Conservation (phyloP, 2,888 invertebrate species). For the Eupithecia vulgata region DNA sequence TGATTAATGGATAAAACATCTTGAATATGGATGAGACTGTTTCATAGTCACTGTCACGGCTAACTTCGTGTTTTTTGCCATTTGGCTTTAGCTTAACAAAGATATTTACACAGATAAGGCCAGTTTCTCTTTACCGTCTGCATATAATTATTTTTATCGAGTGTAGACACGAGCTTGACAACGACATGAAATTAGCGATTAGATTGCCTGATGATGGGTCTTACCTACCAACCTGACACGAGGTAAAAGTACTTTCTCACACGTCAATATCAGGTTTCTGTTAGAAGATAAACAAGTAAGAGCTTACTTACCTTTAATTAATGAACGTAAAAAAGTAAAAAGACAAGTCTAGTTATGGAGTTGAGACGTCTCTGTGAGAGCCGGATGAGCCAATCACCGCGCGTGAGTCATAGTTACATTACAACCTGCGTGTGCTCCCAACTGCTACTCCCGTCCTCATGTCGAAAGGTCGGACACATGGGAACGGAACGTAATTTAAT, state of each 20-base stretch:
- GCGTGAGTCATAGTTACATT: slow-evolving; percentile 72
- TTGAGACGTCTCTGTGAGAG: slow-evolving; percentile 73
- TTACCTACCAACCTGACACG: slow-evolving; percentile 10
- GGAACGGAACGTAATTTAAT: background rate
- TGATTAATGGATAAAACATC: slow-evolving; percentile 24
- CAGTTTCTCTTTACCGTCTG: slow-evolving; percentile 19
- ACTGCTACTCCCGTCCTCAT: slow-evolving; percentile 51
- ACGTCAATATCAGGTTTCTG: slow-evolving; percentile 30
- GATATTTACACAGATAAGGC: slow-evolving; percentile 7
- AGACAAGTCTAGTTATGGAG: slow-evolving; percentile 62
- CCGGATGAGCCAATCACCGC: slow-evolving; percentile 80
- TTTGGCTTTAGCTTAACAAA: slow-evolving; percentile 1
- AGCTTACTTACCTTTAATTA: slow-evolving; percentile 29
- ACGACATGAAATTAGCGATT: slow-evolving; percentile 15
- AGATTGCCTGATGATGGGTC: slow-evolving; percentile 13
- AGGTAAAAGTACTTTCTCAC: slow-evolving; percentile 36
- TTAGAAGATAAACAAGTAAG: slow-evolving; percentile 21
- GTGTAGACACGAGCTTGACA: slow-evolving; percentile 18
- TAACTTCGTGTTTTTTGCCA: slow-evolving; percentile 17
- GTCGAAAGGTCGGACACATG: slow-evolving; percentile 46
- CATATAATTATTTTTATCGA: slow-evolving; percentile 18
- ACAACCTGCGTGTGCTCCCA: slow-evolving; percentile 54
- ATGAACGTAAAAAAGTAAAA: slow-evolving; percentile 47
- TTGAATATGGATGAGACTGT: slow-evolving; percentile 33
- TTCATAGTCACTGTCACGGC: slow-evolving; percentile 29